phyloP scores from a whole-genome alignment of 2,888 invertebrate species.

The Cosmopolites sordidus region DNA sequence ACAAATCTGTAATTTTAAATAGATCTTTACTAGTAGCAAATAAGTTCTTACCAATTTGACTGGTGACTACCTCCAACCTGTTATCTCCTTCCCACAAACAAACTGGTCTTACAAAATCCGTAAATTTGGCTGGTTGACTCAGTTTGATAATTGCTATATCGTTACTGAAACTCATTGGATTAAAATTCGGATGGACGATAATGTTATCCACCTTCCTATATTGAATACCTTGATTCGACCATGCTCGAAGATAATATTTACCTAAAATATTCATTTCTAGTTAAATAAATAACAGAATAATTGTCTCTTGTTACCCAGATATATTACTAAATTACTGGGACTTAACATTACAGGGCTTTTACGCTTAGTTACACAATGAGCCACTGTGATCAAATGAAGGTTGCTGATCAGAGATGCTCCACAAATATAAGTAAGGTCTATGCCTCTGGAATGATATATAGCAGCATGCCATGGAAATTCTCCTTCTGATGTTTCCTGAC shows the following conservation, averaged over 20 bases:
- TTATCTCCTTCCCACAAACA: conserved; percentile 42
- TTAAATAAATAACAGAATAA: neutral
- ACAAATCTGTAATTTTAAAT: too few relatives aligned
- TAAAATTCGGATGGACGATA: conserved; percentile 41
- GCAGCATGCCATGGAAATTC: conserved; percentile 70
- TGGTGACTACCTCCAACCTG: conserved; percentile 32
- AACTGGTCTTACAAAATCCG: conserved; percentile 43
- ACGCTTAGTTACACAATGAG: conserved; percentile 43
- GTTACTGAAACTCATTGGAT: conserved; percentile 38
- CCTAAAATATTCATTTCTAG: conserved; percentile 37
- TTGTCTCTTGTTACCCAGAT: conserved; percentile 34
- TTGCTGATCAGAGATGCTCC: conserved; percentile 41
- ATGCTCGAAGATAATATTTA: conserved; percentile 44
- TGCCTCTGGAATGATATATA: conserved; percentile 53
- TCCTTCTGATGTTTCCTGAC: conserved; percentile 56
- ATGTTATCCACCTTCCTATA: conserved; percentile 41
- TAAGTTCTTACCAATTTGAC: conserved; percentile 33
- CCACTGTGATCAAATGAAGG: conserved; percentile 41
- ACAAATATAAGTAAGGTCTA: conserved; percentile 43
- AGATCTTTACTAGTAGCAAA: too few relatives aligned
- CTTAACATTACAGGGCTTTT: conserved; percentile 33
- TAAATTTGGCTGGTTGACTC: conserved; percentile 35
- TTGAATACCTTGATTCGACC: conserved; percentile 45
- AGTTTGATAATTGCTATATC: conserved; percentile 44
- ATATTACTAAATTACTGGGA: conserved; percentile 39